phyloP scores from a whole-genome alignment of 2,113 vertebrate genomes.

The Ciconia boyciana region DNA sequence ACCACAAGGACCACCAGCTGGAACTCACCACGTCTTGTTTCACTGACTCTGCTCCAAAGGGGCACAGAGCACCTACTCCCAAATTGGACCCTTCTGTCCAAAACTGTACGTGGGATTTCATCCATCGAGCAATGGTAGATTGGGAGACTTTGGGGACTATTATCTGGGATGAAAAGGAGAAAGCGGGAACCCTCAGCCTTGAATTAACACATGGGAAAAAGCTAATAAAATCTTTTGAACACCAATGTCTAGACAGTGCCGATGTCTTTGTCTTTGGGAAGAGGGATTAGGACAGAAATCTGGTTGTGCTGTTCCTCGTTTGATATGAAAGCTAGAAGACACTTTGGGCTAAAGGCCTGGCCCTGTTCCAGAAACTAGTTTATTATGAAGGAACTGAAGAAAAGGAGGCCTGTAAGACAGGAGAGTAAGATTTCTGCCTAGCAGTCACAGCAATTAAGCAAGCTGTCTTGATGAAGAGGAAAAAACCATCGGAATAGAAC shows the following conservation, averaged over 20 bases:
- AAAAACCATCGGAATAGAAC: background rate
- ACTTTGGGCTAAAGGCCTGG: slow-evolving; percentile 10
- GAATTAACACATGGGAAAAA: background rate
- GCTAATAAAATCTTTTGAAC: background rate
- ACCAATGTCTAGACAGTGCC: background rate
- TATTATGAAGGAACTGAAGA: background rate
- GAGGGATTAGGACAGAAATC: slow-evolving; percentile 30
- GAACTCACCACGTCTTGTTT: background rate
- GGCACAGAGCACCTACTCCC: background rate
- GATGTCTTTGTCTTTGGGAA: slow-evolving; percentile 2
- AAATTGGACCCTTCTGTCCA: background rate
- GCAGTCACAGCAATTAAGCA: slow-evolving; percentile 34
- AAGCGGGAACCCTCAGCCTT: background rate
- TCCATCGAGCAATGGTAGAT: fast-evolving
- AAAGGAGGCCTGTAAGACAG: background rate
- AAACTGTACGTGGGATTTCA: background rate
- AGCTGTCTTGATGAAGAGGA: background rate
- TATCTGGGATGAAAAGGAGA: background rate
- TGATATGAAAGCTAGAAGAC: background rate
- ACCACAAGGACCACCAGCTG: background rate
- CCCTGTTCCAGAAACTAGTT: slow-evolving; percentile 25
- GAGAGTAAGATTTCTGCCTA: background rate
- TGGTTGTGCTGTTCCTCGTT: background rate
- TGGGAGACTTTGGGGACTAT: background rate
- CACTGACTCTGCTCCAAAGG: background rate